Evolutionary conservation across 2,797 vertebrate genomes (phyloP).

Genomic region (Podarcis lilfordi): DNA sequence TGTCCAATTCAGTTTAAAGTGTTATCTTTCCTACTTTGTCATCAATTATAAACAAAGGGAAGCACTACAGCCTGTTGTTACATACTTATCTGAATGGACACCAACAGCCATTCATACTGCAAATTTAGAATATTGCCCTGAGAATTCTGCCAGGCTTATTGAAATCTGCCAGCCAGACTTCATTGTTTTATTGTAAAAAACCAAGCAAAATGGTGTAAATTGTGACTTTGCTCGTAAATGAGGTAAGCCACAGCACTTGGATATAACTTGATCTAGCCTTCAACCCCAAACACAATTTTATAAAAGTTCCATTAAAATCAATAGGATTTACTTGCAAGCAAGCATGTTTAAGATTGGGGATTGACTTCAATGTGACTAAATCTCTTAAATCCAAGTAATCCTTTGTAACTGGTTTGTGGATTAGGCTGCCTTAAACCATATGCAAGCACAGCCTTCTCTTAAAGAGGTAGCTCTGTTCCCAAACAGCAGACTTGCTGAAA

Average conservation of each 20-base stretch:
- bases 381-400: constrained; percentile 15
- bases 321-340: constrained; percentile 9
- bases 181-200: not conserved
- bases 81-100: not conserved
- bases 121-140: not conserved
- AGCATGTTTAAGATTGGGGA: constrained; percentile 5
- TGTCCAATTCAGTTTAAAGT: not conserved
- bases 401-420: constrained; percentile 10
- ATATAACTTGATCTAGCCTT: not conserved
- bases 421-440: constrained; percentile 5
- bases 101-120: not conserved
- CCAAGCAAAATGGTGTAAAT: not conserved
- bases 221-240: not conserved
- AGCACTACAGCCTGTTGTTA: not conserved
- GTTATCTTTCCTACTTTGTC: not conserved
- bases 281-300: not conserved
- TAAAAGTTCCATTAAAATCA: constrained; percentile 7
- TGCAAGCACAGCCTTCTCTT: not conserved
- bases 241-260: not conserved
- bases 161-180: not conserved
- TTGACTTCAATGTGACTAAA: constrained; percentile 8
- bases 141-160: not conserved
- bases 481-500: not conserved
- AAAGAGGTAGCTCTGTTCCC: not conserved
- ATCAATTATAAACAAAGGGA: not conserved